phyloP scores from a whole-genome alignment of 2,888 invertebrate species.

The Drosophila quinaria region DNA sequence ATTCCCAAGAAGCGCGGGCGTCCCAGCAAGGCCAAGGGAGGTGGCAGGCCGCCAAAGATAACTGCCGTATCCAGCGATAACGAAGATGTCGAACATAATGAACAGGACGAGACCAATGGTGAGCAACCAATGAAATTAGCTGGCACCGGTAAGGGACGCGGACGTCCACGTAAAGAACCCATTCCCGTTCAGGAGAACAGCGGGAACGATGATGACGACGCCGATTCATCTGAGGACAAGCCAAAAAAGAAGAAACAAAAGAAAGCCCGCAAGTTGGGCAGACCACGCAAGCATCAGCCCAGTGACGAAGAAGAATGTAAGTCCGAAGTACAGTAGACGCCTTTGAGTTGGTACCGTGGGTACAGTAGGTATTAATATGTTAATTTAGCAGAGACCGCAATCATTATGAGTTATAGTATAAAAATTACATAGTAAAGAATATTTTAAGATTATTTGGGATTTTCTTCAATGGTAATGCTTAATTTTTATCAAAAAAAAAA shows the following conservation, averaged over 20 bases:
- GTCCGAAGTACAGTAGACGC: background rate
- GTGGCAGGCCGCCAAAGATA: constrained; percentile 65
- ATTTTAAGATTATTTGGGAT: too few relatives aligned
- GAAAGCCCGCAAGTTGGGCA: constrained; percentile 60
- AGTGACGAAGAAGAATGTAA: constrained; percentile 73
- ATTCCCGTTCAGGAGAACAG: constrained; percentile 27
- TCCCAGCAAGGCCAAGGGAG: constrained; percentile 66
- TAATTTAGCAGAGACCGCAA: too few relatives aligned
- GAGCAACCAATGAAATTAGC: background rate
- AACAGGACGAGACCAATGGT: constrained; percentile 41
- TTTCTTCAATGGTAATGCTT: too few relatives aligned
- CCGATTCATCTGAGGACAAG: constrained; percentile 27
- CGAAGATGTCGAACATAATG: constrained; percentile 51
- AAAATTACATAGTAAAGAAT: too few relatives aligned
- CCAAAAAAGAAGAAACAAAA: constrained; percentile 32
- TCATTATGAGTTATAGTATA: too few relatives aligned
- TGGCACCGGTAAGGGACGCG: constrained; percentile 67
- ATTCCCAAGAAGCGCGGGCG: constrained; percentile 80
- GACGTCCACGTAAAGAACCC: constrained; percentile 68
- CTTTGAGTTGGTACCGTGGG: background rate
- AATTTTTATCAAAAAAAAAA: too few relatives aligned
- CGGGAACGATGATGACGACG: constrained; percentile 31
- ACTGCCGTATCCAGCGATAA: constrained; percentile 23
- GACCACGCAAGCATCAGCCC: constrained; percentile 72
- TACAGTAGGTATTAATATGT: background rate